Evolutionary conservation across 2,888 invertebrate genomes (phyloP).

Genomic region (Metacarcinus magister): DNA sequence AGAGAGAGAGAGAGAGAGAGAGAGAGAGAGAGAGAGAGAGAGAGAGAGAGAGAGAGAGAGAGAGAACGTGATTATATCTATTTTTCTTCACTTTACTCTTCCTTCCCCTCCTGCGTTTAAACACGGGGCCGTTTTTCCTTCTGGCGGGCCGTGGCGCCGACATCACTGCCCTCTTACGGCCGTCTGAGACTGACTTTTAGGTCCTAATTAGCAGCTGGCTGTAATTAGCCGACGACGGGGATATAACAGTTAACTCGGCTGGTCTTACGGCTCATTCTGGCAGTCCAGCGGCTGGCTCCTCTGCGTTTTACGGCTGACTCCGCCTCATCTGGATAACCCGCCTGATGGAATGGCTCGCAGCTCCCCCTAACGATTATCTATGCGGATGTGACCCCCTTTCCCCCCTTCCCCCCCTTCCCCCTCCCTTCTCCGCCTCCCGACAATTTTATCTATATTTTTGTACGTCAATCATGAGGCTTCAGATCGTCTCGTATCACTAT

Average conservation of each 20-base stretch:
- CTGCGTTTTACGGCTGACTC: constrained; percentile 54
- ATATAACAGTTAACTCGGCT: constrained; percentile 69
- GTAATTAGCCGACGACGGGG: constrained; percentile 68
- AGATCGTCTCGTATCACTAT: neutral
- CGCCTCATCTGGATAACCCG: constrained; percentile 31
- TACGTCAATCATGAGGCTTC: neutral
- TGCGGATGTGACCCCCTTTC: constrained; percentile 26
- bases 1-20: constrained; percentile 35
- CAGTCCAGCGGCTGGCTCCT: constrained; percentile 53
- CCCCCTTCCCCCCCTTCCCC: neutral
- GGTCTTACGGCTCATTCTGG: constrained; percentile 50
- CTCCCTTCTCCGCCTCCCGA: neutral
- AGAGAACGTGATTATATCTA: constrained; percentile 42
- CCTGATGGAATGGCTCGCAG: constrained; percentile 38
- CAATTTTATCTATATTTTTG: neutral
- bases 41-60: constrained; percentile 37
- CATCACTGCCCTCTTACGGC: constrained; percentile 70
- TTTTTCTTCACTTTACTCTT: constrained; percentile 35
- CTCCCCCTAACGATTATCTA: constrained; percentile 50
- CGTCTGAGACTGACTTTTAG: constrained; percentile 72
- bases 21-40: constrained; percentile 49
- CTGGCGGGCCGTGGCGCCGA: constrained; percentile 64
- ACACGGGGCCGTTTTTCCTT: constrained; percentile 68
- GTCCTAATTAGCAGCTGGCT: constrained; percentile 70
- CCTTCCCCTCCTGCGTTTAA: constrained; percentile 54